These are phyloP conservation scores for Emydoidea blandingii DNA, from an alignment of 2,797 vertebrate species.

Conservation along the genomic window DNA sequence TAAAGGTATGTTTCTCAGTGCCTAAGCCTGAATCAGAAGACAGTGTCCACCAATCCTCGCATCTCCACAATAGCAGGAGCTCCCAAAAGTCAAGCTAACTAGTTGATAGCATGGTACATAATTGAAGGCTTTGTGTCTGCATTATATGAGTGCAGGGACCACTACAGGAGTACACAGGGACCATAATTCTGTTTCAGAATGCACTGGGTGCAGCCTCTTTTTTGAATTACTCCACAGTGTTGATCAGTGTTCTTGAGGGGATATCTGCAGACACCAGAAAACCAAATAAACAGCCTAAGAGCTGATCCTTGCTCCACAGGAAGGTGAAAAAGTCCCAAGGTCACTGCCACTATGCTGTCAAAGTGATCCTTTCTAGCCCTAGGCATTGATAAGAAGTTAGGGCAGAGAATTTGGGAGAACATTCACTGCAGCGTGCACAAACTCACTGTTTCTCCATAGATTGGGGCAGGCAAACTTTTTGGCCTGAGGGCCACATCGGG, in stretches of 20 bases:
- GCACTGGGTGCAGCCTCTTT: neutral
- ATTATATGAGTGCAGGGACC: neutral
- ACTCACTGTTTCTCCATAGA: neutral
- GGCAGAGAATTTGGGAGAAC: neutral
- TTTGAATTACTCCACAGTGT: neutral
- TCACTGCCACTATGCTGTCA: conserved; percentile 6
- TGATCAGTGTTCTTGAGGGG: neutral
- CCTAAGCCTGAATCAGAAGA: neutral
- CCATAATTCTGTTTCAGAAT: neutral
- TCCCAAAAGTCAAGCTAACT: neutral
- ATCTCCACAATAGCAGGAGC: neutral
- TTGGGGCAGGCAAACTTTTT: too few species aligned
- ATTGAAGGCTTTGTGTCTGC: neutral
- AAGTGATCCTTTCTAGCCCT: neutral
- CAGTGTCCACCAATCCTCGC: neutral
- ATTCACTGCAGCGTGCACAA: neutral
- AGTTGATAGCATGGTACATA: fast-evolving
- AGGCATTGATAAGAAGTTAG: neutral
- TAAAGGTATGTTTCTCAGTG: too few species aligned
- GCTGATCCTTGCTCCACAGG: neutral
- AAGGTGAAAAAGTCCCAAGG: neutral
- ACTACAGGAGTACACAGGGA: neutral
- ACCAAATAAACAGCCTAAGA: neutral
- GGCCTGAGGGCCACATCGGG: too few species aligned
- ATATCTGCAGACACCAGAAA: neutral